Conservation (phyloP, 2,113 vertebrate species). For the western clawed frog (Xenopus tropicalis) region DNA sequence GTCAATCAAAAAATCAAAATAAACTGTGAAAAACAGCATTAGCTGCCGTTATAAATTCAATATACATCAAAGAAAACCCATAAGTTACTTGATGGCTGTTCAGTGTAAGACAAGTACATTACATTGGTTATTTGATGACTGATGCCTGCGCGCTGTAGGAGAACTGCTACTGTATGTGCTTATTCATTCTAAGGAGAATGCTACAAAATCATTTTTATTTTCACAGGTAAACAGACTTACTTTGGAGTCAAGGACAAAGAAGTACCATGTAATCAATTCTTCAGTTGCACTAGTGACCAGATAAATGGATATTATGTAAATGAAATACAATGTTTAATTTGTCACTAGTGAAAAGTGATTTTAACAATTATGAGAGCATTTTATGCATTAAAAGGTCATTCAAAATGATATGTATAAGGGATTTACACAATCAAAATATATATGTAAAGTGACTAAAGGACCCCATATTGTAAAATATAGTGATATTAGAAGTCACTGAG, state of each 20-base stretch:
- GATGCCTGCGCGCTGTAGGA: not conserved
- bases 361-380: no score
- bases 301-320: no score
- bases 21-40: not conserved
- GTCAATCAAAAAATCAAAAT: slow-evolving; percentile 1
- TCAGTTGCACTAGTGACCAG: no score
- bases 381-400: no score
- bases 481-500: no score
- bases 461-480: no score
- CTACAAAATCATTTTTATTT: not conserved
- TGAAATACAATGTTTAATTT: no score
- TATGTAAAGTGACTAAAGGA: no score
- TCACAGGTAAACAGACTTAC: not conserved
- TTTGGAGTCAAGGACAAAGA: not conserved
- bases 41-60: not conserved
- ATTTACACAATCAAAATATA: no score
- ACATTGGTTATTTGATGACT: not conserved
- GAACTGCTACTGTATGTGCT: not conserved
- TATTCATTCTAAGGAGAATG: not conserved
- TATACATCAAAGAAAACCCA: slow-evolving; percentile 5
- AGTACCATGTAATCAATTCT: not conserved
- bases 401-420: no score
- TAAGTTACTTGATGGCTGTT: not conserved
- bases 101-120: not conserved
- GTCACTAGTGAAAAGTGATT: no score